phyloP scores from a whole-genome alignment of 1,140 invertebrate genomes.

The Battus philenor region DNA sequence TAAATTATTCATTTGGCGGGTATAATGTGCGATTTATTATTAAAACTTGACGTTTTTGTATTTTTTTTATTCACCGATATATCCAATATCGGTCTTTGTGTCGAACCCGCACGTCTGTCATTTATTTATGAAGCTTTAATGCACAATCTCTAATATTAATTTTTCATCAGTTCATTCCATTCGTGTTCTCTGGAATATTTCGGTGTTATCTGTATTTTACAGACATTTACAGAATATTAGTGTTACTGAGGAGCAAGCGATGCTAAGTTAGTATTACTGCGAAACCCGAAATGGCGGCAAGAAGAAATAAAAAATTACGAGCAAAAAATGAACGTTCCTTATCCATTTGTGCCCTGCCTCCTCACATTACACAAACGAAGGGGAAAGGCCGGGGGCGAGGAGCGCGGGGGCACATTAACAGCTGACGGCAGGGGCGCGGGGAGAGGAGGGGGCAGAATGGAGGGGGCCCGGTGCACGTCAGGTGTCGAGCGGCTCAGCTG shows the following conservation, averaged over 20 bases:
- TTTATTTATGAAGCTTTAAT: slow-evolving; percentile 26
- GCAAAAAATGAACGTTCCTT: slow-evolving; percentile 37
- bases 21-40: slow-evolving; percentile 74
- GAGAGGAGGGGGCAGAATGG: slow-evolving; percentile 20
- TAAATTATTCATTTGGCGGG: slow-evolving; percentile 73
- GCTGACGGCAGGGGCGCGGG: slow-evolving; percentile 46
- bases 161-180: not conserved
- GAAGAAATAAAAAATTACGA: slow-evolving; percentile 32
- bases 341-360: slow-evolving; percentile 54
- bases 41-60: slow-evolving; percentile 71
- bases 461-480: slow-evolving; percentile 45
- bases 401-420: slow-evolving; percentile 58
- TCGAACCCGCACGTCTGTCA: slow-evolving; percentile 21
- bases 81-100: slow-evolving; percentile 35
- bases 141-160: slow-evolving; percentile 14
- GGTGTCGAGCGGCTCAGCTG: slow-evolving; percentile 62
- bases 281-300: too few species aligned
- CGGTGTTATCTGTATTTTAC: too few species aligned
- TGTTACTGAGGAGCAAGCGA: too few species aligned
- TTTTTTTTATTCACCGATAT: slow-evolving; percentile 31
- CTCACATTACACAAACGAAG: slow-evolving; percentile 72
- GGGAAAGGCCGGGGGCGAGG: slow-evolving; percentile 57
- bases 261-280: too few species aligned
- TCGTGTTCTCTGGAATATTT: too few species aligned
- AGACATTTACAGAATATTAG: too few species aligned